Conservation (phyloP, 2,797 vertebrate genomes). For the Anisognathus igniventris region DNA sequence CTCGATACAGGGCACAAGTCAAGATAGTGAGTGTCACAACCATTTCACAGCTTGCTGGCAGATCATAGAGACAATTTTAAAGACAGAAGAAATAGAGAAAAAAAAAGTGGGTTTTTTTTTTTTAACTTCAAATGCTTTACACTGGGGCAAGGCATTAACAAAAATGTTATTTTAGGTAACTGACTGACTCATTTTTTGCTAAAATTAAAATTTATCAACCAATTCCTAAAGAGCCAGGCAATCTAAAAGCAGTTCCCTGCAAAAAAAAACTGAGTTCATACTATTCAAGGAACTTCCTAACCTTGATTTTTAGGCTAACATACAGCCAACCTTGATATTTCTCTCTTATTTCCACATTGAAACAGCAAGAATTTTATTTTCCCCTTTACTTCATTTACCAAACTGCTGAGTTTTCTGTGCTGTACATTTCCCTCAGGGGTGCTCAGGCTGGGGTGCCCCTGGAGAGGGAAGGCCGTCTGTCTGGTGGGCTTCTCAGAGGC, state of each 20-base stretch:
- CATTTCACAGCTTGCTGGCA: not conserved
- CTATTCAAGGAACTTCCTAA: not conserved
- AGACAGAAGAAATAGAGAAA: not conserved
- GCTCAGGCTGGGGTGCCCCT: not conserved
- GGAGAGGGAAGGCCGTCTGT: not conserved
- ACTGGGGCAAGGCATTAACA: not conserved
- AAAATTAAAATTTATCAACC: not conserved
- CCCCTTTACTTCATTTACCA: not conserved
- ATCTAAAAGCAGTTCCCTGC: not conserved
- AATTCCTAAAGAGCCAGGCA: not conserved
- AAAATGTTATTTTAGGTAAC: not conserved
- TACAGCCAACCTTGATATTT: not conserved
- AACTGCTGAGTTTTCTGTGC: not conserved
- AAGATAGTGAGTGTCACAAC: not conserved
- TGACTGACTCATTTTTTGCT: not conserved
- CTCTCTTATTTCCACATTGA: not conserved
- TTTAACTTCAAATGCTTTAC: not conserved
- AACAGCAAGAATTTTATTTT: not conserved
- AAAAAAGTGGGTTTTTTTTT: not conserved
- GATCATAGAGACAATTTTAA: not conserved
- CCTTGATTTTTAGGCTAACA: not conserved
- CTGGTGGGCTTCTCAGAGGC: not conserved
- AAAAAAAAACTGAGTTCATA: not conserved
- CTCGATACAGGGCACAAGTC: not conserved
- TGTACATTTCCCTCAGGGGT: not conserved